Evolutionary conservation across 2,113 vertebrate species (phyloP), one percentile per base, ranked within the genome.

Genomic region (Asarcornis scutulata): DNA sequence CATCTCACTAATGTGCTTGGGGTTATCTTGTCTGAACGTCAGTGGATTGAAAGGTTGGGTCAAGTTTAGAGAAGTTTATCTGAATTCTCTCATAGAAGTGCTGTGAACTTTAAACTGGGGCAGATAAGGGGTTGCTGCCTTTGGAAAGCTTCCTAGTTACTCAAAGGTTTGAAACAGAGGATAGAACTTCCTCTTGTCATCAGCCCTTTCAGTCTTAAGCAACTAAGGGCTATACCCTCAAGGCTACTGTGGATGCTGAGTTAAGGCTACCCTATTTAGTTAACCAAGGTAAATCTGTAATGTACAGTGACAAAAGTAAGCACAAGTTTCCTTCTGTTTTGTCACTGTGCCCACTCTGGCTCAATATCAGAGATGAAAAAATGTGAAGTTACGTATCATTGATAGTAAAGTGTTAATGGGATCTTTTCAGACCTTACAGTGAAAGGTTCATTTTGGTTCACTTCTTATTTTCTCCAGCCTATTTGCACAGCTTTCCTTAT

Each of bases 271-370:
- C 1, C 0, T 40, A 7, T 3, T 29, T 32, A 38, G 50, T 48
- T 55, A 72, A 25, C 58, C 32, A 16, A 20, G 66, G 38, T 31
- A 36, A 75, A 79, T 73, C 9, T 26, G 36, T 16, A 62, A 63
- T 0, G 1, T 27, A 27, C 16, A 44, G 21, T 23, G 62, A 13
- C 13, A 68, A 23, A 53, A 0, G 1, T 32, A n/a, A 83, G 44
- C 59, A 34, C 36, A 62, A 48, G 3, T 8, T 31, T 90, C 9
- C 27, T 52, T 62, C 27, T 87, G 38, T 56, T 79, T 42, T 56
- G 79, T 22, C 21, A 20, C 34, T 76, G 53, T 26, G 26, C 40
- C 31, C 1, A 0, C 59, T 53, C 72, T 83, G 83, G 52, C 9
- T 91, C 34, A 42, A 21, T 38, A 52, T 2, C 34, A 73, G 77